Evolutionary conservation across 2,797 vertebrate genomes (phyloP).

Genomic region (Gymnoscopelus microlampas): DNA sequence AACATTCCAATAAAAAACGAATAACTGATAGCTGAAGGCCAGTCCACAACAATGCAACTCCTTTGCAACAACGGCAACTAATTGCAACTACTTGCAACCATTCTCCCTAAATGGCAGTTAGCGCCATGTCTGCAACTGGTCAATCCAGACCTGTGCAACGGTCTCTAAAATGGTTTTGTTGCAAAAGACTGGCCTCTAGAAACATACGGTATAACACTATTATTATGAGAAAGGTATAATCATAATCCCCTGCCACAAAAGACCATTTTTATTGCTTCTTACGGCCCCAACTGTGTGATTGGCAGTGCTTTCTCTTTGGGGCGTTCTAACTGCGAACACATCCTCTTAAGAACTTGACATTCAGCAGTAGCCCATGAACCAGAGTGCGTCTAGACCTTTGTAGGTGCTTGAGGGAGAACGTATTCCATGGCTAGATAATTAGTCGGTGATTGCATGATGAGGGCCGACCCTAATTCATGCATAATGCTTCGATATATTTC

Average conservation of each 20-base stretch:
- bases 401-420: constrained; percentile 60
- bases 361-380: constrained; percentile 56
- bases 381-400: constrained; percentile 45
- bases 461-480: constrained; percentile 63
- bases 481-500: constrained; percentile 72
- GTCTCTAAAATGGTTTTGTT: too few relatives aligned
- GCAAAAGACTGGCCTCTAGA: background rate
- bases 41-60: too few relatives aligned
- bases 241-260: background rate
- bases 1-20: too few relatives aligned
- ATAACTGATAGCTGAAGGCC: too few relatives aligned
- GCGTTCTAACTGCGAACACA: constrained; percentile 23
- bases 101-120: too few relatives aligned
- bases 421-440: constrained; percentile 71
- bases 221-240: background rate
- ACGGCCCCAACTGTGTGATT: background rate
- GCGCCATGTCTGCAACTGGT: too few relatives aligned
- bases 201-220: background rate
- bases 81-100: too few relatives aligned
- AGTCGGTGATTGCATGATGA: constrained; percentile 58
- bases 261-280: too few relatives aligned
- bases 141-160: too few relatives aligned
- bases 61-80: too few relatives aligned
- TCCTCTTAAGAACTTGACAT: constrained; percentile 56
- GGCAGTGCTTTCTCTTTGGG: constrained; percentile 1